Evolutionary conservation across 2,113 vertebrate species (phyloP), one percentile per base, ranked within the genome.

Genomic region (Paracanthobrama guichenoti): DNA sequence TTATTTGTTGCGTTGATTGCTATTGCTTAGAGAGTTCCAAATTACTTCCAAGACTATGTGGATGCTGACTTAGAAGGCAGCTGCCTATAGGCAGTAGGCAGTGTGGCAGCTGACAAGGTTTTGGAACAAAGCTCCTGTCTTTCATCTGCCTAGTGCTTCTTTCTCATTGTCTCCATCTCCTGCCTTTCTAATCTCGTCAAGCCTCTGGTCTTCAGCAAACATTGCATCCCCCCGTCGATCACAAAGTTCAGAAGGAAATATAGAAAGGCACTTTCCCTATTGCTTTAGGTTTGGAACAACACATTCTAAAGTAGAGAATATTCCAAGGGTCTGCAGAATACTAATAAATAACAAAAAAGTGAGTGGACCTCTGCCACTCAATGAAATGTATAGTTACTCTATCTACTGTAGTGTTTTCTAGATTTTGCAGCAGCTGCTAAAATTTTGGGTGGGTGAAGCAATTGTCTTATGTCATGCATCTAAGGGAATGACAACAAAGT

Each of bases 121-220:
- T 71, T 44, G 39, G 67, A 44, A 28, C 46, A 74, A n/a, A 50
- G 39, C 44, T 50, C 16, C 13, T 82, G 79, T 71, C 84, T 31
- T 67, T 57, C 84, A 48, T 8, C 14, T 73, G 83, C 55, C 20
- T 87, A 76, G 1, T 0, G 13, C 46, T 73, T 20, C 0, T 72
- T 67, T 69, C 42, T 35, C 48, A 88, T 42, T 81, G 67, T 81
- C 42, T 72, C 71, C 24, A 50, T 64, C 18, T 81, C 72, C 26
- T 86, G 39, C 74, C 42, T 66, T 77, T 79, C 46, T 86, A 39
- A 71, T 81, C 66, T 77, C 26, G 57, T 67, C 85, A 82, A 64
- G 44, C 53, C 74, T 83, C 53, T 83, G n/a, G 78, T 35, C 55
- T 46, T 73, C 53, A 74, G 53, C 39, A 74, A 22, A 42, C 57